Base-by-base conservation (phyloP, 1,140 invertebrate species). In the Ceratina japonica region DNA sequence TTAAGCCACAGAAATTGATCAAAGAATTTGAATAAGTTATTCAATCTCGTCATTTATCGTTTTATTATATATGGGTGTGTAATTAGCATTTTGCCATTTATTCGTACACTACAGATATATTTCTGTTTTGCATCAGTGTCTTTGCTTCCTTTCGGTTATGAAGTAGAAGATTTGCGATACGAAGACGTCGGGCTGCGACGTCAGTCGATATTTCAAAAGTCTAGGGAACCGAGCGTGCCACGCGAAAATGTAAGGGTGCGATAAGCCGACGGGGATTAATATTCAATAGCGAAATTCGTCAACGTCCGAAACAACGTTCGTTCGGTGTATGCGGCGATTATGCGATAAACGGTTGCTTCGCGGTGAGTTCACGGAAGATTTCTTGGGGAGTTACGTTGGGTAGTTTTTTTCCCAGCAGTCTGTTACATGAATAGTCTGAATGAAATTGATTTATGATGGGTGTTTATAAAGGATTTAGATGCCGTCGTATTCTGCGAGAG, bases 241-340 rank as follows among this genome's bases (percentile, higher is more conserved):
- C 24, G 51, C 27, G 58, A 63, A 79, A 84, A 82, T 49, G 49
- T 20, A 15, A 51, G 20, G 52, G 56, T 65, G 61, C 37, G 75
- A 86, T 81, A 83, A 83, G 27, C 61, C 13, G 65, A 24, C 58
- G 58, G 51, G 74, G 62, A 86, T 86, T 86, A 86, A 86, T 86
- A 86, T 86, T 86, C 81, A 68, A 83, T 73, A 79, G 73, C 24
- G 81, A 86, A 86, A 86, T 86, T 83, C 75, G 84, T 86, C 84
- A 86, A 64, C 78, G 84, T 86, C 81, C 75, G 63, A 22, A 66
- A 54, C 81, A 86, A 77, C 24, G 79, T 49, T 63, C 51, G 52
- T n/a, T 12, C 51, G 10, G 0, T 49, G 63, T 12, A 16, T 3
- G 31, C 18, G 8, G 31, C 18, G 37, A 44, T 49, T 49, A 49